Conservation (phyloP, 2,888 invertebrate species). For the Dendrolimus houi region DNA sequence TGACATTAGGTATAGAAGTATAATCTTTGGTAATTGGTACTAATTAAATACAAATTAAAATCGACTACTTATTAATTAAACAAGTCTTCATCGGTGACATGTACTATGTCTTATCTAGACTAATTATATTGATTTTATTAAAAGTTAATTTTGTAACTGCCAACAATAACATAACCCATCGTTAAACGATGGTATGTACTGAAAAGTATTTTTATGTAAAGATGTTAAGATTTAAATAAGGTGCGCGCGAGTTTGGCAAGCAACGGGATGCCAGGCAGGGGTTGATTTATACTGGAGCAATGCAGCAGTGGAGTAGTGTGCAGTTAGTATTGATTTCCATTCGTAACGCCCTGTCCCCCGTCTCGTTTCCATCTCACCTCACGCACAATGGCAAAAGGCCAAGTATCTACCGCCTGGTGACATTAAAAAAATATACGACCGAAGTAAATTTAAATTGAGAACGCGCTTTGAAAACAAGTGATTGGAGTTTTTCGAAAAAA, state of each 20-base stretch:
- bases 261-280: slow-evolving; percentile 52
- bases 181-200: too few species aligned
- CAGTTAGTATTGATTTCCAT: slow-evolving; percentile 77
- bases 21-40: too few species aligned
- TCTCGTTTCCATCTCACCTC: slow-evolving; percentile 52
- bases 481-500: too few species aligned
- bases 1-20: too few species aligned
- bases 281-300: slow-evolving; percentile 75
- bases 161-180: too few species aligned
- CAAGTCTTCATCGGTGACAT: too few species aligned
- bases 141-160: too few species aligned
- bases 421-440: slow-evolving; percentile 23
- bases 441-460: slow-evolving; percentile 14
- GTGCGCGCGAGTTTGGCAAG: slow-evolving; percentile 44
- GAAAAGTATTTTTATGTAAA: too few species aligned
- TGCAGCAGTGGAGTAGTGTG: slow-evolving; percentile 72
- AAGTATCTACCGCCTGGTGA: slow-evolving; percentile 34
- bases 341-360: slow-evolving; percentile 52
- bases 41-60: too few species aligned
- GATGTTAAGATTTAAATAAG: neutral
- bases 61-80: too few species aligned
- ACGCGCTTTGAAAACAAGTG: neutral
- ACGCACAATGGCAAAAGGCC: slow-evolving; percentile 70
- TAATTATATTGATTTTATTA: too few species aligned
- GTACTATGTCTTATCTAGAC: too few species aligned